Conservation (phyloP, 2,888 invertebrate genomes). For the Athalia circularis region DNA sequence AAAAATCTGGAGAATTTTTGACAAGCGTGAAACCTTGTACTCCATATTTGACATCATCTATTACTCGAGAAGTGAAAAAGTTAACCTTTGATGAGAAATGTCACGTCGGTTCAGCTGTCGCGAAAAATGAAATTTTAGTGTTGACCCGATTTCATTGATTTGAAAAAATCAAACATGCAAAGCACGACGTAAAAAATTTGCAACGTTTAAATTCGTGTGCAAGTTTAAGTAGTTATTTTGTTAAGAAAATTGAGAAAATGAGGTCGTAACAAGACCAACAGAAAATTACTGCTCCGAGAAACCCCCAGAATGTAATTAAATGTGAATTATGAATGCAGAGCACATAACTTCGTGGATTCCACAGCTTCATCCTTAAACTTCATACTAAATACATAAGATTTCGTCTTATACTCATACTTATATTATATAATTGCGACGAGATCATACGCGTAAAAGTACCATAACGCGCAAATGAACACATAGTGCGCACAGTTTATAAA, state of each 20-base stretch:
- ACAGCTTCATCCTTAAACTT: conserved; percentile 12
- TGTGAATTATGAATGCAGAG: conserved; percentile 37
- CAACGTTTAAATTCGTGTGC: conserved; percentile 5
- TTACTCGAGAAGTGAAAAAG: no score
- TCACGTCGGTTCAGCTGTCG: no score
- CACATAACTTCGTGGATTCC: conserved; percentile 23
- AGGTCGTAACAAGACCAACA: conserved; percentile 23
- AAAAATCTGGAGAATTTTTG: no score
- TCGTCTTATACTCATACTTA: conserved; percentile 16
- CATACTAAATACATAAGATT: conserved; percentile 18
- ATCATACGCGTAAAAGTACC: neutral
- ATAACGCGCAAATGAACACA: conserved; percentile 23
- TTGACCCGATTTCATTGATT: no score
- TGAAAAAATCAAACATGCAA: no score
- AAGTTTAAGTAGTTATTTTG: conserved; percentile 23
- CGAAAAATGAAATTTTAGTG: no score
- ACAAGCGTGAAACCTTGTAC: no score
- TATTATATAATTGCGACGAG: conserved; percentile 17
- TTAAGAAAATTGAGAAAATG: conserved; percentile 27
- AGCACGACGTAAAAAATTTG: neutral
- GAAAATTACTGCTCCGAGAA: conserved; percentile 3
- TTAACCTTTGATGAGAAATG: no score
- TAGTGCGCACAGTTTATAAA: neutral
- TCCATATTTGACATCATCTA: no score
- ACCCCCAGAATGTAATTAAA: conserved; percentile 29